Evolutionary conservation across 2,888 invertebrate genomes (phyloP).

Genomic region (Syritta pipiens): DNA sequence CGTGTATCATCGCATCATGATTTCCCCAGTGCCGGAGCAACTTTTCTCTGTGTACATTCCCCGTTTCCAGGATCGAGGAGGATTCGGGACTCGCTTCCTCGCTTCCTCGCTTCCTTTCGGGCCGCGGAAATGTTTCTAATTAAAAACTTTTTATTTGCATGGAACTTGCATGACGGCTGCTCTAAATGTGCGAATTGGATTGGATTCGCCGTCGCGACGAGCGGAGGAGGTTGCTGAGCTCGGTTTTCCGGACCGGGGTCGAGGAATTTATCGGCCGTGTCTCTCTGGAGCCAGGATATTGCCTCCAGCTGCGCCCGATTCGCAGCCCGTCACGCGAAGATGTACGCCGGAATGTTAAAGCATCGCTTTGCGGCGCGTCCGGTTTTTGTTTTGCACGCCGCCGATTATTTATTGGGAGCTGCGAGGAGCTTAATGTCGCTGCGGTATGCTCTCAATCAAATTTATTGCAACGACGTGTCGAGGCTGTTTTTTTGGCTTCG

Average conservation of each 20-base stretch:
- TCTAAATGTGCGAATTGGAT: conserved; percentile 58
- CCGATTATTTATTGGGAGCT: conserved; percentile 52
- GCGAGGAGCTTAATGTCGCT: conserved; percentile 46
- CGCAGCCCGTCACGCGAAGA: neutral
- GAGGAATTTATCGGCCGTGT: conserved; percentile 35
- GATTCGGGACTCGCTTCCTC: neutral
- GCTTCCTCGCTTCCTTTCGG: too few species aligned
- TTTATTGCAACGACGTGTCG: conserved; percentile 36
- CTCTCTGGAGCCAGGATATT: neutral
- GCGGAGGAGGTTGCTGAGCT: conserved; percentile 14
- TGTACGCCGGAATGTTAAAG: conserved; percentile 24
- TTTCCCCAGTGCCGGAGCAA: conserved; percentile 61
- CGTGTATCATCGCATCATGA: conserved; percentile 66
- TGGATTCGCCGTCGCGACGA: conserved; percentile 24
- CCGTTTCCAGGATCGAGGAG: neutral
- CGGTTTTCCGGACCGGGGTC: neutral
- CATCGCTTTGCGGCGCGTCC: conserved; percentile 6
- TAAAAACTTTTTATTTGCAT: conserved; percentile 66
- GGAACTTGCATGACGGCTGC: conserved; percentile 48
- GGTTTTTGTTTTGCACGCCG: conserved; percentile 3
- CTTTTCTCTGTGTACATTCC: conserved; percentile 20
- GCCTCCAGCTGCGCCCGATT: conserved; percentile 32
- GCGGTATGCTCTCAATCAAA: conserved; percentile 59
- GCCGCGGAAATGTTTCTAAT: conserved; percentile 63
- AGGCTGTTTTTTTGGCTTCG: conserved; percentile 17